Percentiles rank a stretch among this genome's conserved stretches.
phyloP scores from a whole-genome alignment of 2,113 vertebrate genomes.

The Calidris pugnax region DNA sequence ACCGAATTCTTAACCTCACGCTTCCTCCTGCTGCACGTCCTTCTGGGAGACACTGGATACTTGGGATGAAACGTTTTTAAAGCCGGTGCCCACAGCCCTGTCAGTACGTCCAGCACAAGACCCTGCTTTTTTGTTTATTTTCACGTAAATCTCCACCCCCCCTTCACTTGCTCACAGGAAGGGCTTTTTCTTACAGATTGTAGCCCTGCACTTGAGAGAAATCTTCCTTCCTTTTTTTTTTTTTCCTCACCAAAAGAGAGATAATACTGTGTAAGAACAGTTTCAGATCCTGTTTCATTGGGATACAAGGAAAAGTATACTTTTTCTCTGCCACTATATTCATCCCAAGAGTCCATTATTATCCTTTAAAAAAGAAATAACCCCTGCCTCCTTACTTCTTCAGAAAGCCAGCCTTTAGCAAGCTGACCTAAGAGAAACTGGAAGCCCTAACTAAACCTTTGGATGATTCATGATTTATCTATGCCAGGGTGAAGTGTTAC shows the following conservation, averaged over 20 bases:
- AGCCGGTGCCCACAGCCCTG: constrained; percentile 48
- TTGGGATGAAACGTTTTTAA: constrained; percentile 70
- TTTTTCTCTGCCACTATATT: not conserved
- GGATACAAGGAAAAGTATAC: not conserved
- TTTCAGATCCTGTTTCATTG: not conserved
- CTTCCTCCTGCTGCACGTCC: constrained; percentile 76
- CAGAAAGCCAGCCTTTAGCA: not conserved
- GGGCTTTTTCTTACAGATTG: not conserved
- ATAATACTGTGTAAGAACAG: not conserved
- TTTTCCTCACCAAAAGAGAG: not conserved
- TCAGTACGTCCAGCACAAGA: constrained; percentile 61
- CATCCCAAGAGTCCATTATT: not conserved
- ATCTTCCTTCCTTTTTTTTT: not conserved
- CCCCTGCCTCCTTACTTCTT: not conserved
- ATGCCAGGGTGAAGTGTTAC: constrained; percentile 33
- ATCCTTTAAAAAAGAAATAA: not conserved
- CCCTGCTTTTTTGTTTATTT: constrained; percentile 70
- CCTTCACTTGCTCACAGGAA: constrained; percentile 74
- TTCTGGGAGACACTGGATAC: constrained; percentile 81
- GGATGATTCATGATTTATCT: constrained; percentile 56
- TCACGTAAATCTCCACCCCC: constrained; percentile 18
- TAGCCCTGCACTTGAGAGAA: not conserved
- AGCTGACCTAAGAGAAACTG: constrained; percentile 15
- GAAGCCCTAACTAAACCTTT: not conserved
- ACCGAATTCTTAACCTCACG: constrained; percentile 76